These are phyloP conservation scores for Drosophila auraria DNA, from an alignment of 1,140 invertebrate genomes.

Conservation along the genomic window DNA sequence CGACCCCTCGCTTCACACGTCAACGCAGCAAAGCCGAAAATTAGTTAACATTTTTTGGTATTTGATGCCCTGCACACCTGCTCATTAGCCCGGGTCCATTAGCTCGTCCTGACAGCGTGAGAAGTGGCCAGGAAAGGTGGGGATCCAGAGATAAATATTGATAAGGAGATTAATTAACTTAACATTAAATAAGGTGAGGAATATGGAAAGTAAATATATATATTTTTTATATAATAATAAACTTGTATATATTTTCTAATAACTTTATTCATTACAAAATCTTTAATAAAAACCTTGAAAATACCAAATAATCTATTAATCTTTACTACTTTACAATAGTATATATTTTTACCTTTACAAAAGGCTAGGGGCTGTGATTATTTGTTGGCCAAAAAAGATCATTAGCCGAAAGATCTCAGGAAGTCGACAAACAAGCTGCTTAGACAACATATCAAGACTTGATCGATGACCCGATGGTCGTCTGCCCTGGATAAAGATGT, in stretches of 20 bases:
- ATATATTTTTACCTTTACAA: background rate
- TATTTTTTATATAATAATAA: background rate
- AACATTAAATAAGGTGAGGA: no score
- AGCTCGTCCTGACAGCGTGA: constrained; percentile 27
- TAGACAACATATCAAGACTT: constrained; percentile 31
- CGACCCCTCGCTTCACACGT: constrained; percentile 65
- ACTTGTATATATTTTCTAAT: background rate
- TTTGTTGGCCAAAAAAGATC: constrained; percentile 39
- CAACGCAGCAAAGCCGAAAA: constrained; percentile 82
- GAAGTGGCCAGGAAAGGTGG: constrained; percentile 12
- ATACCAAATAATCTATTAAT: background rate
- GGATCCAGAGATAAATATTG: no score
- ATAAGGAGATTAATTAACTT: no score
- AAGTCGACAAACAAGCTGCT: constrained; percentile 27
- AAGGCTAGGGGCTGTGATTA: constrained; percentile 1
- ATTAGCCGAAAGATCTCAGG: constrained; percentile 35
- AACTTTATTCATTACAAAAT: background rate
- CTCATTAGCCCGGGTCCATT: constrained; percentile 55
- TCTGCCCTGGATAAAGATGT: constrained; percentile 30
- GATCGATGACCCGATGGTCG: constrained; percentile 30
- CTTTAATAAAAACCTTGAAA: no score
- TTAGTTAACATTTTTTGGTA: constrained; percentile 78
- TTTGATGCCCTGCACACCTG: constrained; percentile 55
- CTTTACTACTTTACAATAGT: background rate
- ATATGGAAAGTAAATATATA: no score